Conservation (phyloP, 2,797 vertebrate species). For the Rhincodon typus region DNA sequence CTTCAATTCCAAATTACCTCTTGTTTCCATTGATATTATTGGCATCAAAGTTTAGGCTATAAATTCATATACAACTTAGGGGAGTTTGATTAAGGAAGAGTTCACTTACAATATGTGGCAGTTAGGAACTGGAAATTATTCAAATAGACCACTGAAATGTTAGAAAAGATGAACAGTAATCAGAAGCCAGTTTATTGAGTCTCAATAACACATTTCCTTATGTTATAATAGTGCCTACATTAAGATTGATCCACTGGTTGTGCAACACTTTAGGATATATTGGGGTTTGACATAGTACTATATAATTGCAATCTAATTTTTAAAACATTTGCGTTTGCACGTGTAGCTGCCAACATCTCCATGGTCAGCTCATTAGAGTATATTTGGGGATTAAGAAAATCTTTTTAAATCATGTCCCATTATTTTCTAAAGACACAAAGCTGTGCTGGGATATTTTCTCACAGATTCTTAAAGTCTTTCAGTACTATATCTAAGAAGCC, state of each 20-base stretch:
- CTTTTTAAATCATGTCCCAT: not conserved
- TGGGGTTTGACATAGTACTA: not conserved
- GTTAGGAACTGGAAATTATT: not conserved
- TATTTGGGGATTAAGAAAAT: not conserved
- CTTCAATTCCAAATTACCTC: not conserved
- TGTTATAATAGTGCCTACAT: not conserved
- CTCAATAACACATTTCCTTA: not conserved
- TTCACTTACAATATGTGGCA: not conserved
- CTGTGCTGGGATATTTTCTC: not conserved
- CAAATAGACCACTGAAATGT: not conserved
- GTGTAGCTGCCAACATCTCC: not conserved
- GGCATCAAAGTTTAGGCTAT: not conserved
- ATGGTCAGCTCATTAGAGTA: not conserved
- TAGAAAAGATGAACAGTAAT: not conserved
- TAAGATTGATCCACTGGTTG: not conserved
- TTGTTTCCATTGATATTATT: not conserved
- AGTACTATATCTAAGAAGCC: not conserved
- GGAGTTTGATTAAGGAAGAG: not conserved
- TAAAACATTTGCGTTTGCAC: not conserved
- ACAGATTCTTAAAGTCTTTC: not conserved
- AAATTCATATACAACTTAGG: not conserved
- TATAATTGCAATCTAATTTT: not conserved
- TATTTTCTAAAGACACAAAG: not conserved
- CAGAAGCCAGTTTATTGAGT: not conserved
- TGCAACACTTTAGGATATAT: not conserved